phyloP scores from a whole-genome alignment of 2,888 invertebrate species.

The Meta bourneti region DNA sequence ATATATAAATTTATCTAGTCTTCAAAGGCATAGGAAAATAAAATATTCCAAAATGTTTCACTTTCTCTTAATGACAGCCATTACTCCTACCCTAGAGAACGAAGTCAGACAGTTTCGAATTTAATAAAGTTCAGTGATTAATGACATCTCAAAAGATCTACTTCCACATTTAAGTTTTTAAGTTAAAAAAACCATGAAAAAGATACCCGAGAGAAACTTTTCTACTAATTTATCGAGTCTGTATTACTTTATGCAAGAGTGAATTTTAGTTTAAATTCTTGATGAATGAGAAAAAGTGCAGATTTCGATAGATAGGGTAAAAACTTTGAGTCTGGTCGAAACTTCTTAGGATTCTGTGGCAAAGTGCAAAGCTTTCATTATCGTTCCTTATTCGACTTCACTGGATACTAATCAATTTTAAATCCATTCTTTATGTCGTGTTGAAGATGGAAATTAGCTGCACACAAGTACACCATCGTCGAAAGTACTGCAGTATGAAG shows the following conservation, averaged over 20 bases:
- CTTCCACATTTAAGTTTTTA: constrained; percentile 22
- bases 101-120: constrained; percentile 33
- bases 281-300: constrained; percentile 55
- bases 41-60: neutral
- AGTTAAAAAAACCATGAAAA: constrained; percentile 33
- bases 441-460: neutral
- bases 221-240: constrained; percentile 63
- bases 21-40: neutral
- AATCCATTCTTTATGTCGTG: neutral
- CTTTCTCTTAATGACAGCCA: neutral
- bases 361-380: neutral
- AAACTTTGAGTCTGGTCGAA: constrained; percentile 16
- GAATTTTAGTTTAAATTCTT: constrained; percentile 50
- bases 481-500: too few relatives aligned
- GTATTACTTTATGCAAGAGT: constrained; percentile 54
- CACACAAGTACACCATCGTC: too few relatives aligned
- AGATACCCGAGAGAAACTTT: constrained; percentile 14
- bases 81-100: neutral
- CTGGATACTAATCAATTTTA: neutral
- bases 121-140: constrained; percentile 62
- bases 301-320: constrained; percentile 56
- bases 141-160: constrained; percentile 28
- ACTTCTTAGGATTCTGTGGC: constrained; percentile 20
- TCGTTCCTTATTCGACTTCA: neutral
- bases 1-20: neutral